Evolutionary conservation across 2,797 vertebrate species (phyloP), one percentile per base, ranked within the genome.

Genomic region (Benthosema pterotum): DNA sequence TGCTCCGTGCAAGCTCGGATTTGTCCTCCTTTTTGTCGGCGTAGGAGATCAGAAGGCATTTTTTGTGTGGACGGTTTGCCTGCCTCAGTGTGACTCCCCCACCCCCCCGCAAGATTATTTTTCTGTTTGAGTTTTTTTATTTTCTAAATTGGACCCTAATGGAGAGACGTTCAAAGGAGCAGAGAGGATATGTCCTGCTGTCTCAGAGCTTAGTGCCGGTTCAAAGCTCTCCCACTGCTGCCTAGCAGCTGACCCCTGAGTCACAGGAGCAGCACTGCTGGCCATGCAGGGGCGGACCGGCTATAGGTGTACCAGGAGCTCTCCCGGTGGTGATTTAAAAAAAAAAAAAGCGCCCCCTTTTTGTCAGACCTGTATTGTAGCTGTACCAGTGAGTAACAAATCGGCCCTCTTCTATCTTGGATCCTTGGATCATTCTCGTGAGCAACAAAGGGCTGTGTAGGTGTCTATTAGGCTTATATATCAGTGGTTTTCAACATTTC

Each of bases 201-300:
- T 82, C 80, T 79, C 16, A 48, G 59, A 68, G 74, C 79, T 89
- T 83, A 87, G 71, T 42, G 59, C 22, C 32, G 38, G 57, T 87
- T 89, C 76, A 87, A 87, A 90, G 87, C 80, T 72, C 47, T 78
- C 83, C 83, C 86, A 63, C 81, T 68, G 92, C 78, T 83, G 90
- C 93, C 67, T 89, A 89, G 58, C 89, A 84, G 92, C 88, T n/a
- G 90, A 76, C 57, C 79, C 79, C 57, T 79, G 22, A 25, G 22
- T 25, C 77, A 84, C 59, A 55, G 87, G 89, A 91, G 87, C 89
- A 83, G 22, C 22, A 25, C 22, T 25, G 22, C n/a, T n/a, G n/a
- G n/a, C n/a, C n/a, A n/a, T n/a, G n/a, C n/a, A n/a, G n/a, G n/a
- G n/a, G n/a, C n/a, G n/a, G n/a, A n/a, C n/a, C n/a, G n/a, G n/a